Base-by-base conservation (phyloP, 2,113 vertebrate species). In the Plestiodon gilberti region DNA sequence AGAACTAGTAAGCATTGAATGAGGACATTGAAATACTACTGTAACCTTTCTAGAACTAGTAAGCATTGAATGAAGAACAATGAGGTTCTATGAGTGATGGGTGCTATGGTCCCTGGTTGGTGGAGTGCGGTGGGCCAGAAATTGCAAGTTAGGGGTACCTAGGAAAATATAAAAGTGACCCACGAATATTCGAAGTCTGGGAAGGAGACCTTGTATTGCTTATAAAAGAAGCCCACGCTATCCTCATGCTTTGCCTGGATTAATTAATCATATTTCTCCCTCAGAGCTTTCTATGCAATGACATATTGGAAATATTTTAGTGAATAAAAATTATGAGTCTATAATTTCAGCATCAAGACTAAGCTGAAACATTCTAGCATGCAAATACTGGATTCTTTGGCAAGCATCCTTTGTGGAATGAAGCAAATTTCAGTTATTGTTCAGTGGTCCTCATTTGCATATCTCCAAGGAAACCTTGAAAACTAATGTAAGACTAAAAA, bases 211-310 rank as follows among this genome's bases (percentile, higher is more conserved):
- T 43, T 81, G 38, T 35, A 28, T 30, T 73, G 38, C 38, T 79
- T 28, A 76, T 84, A 52, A 87, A 84, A 79, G n/a, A 20, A 88
- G 38, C 38, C 67, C 79, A 15, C 11, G 22, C 20, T 69, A 4
- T 65, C 30, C 82, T 80, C 1, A 43, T 71, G 1, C 1, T 71
- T 85, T 17, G 38, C 1, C 79, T 22, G 1, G 55, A 18, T 64
- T 81, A 90, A 74, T 88, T 9, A 92, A 87, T 67, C 65, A 67
- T 73, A 90, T 22, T 57, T 78, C 69, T 52, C 35, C 80, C 78
- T 38, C n/a, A 57, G 35, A 33, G 15, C 10, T 87, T n/a, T 20
- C 33, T 89, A n/a, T 83, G 85, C 89, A 75, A 82, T 43, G 3
- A 65, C 6, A 64, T 15, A 78, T n/a, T 13, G 18, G 0, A 91